Percentiles rank a stretch among this genome's conserved stretches.
phyloP scores from a whole-genome alignment of 2,113 vertebrate genomes.

The Athene noctua region DNA sequence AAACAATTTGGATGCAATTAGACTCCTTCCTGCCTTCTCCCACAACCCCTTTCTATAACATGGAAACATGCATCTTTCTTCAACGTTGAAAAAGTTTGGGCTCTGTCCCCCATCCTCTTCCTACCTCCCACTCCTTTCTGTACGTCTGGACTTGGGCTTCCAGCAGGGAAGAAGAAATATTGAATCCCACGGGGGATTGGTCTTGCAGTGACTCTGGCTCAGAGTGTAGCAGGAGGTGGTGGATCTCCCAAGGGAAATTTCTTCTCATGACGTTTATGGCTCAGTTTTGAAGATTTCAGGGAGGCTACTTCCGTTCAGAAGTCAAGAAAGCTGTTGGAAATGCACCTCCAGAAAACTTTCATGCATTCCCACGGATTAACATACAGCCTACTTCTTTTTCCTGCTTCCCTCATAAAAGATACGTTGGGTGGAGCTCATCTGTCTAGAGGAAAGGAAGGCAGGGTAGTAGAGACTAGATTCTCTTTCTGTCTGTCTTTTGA shows the following conservation, averaged over 20 bases:
- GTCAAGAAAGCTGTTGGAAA: not conserved
- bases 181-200: not conserved
- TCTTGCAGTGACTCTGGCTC: not conserved
- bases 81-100: not conserved
- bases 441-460: conserved; percentile 8
- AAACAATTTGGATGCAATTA: conserved; percentile 32
- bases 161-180: not conserved
- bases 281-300: not conserved
- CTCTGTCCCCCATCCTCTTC: not conserved
- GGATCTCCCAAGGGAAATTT: not conserved
- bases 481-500: conserved; percentile 46
- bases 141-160: not conserved
- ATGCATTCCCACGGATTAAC: not conserved
- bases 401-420: conserved; percentile 4
- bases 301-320: not conserved
- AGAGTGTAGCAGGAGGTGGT: not conserved
- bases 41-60: not conserved
- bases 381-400: not conserved
- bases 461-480: not conserved
- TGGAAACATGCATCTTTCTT: not conserved
- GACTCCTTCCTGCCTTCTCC: not conserved
- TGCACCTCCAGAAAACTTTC: not conserved
- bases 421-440: conserved; percentile 13
- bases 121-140: not conserved
- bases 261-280: not conserved